Evolutionary conservation across 2,797 vertebrate genomes (phyloP), one percentile per base, ranked within the genome.

Genomic region (Thalassophryne amazonica): DNA sequence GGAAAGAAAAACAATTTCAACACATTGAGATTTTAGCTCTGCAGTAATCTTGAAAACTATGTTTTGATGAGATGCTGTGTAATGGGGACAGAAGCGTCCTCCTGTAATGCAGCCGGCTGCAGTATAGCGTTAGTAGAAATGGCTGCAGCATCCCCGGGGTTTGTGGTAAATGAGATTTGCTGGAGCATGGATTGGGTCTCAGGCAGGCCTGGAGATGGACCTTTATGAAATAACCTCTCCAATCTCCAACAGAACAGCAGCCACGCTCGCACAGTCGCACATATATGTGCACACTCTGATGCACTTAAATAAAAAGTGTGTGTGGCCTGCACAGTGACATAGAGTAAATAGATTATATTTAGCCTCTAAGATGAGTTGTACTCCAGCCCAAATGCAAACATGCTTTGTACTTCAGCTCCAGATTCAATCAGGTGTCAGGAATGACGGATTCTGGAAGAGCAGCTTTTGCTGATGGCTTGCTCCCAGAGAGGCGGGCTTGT

Each of bases 101-200:
- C 27, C 13, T 4, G 29, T 41, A 1, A 53, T 29, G 48, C 67
- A 51, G 56, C 37, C 58, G 57, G 72, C 45, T 59, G 71, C 62
- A 48, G 61, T 22, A 18, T 15, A 24, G 76, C 31, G 60, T 64
- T 47, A 45, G 62, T 65, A 81, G 69, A 70, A 74, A 68, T 61
- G 76, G 57, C 76, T 19, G 29, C 70, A 15, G 54, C 41, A 61
- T 63, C 78, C 68, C 76, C 37, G 0, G 75, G 76, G 72, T 61
- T 69, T 34, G 70, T 57, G 36, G 52, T 71, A 76, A 82, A 84
- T 80, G 77, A 82, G 79, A 80, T 82, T 80, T 80, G 70, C 79
- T 69, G 76, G 45, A 50, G n/a, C 76, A 74, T 49, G 78, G 76
- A 81, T 81, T 78, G 73, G 57, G 72, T 82, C 61, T 67, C 78